phyloP scores from a whole-genome alignment of 2,888 invertebrate species.

The Melanotus villosus region DNA sequence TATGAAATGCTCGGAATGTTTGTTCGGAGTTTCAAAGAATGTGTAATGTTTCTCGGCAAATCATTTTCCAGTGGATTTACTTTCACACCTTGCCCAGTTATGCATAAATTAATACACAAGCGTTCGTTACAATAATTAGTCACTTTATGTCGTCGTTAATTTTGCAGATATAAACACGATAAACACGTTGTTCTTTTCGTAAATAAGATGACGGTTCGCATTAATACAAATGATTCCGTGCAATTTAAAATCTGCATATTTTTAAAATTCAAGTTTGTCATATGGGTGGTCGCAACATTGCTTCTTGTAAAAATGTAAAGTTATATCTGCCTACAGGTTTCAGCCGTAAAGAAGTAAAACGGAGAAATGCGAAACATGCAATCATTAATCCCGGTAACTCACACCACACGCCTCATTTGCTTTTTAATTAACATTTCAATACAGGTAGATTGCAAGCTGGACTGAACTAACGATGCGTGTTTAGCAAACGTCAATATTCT shows the following conservation, averaged over 20 bases:
- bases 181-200: background rate
- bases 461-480: slow-evolving; percentile 30
- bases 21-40: slow-evolving; percentile 27
- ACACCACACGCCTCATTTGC: slow-evolving; percentile 38
- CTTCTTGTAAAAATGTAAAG: slow-evolving; percentile 39
- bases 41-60: slow-evolving; percentile 25
- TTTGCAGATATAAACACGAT: slow-evolving; percentile 10
- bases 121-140: slow-evolving; percentile 17
- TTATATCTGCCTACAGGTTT: slow-evolving; percentile 40
- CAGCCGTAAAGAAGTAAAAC: slow-evolving; percentile 46
- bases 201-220: background rate
- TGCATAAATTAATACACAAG: slow-evolving; percentile 24
- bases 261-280: slow-evolving; percentile 31
- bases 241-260: slow-evolving; percentile 27
- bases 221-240: slow-evolving; percentile 16
- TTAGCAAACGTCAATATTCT: slow-evolving; percentile 29
- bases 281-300: slow-evolving; percentile 39
- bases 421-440: slow-evolving; percentile 47
- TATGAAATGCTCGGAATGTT: slow-evolving; percentile 29
- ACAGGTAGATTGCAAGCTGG: slow-evolving; percentile 31
- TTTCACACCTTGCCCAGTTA: slow-evolving; percentile 18
- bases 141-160: slow-evolving; percentile 9
- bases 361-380: slow-evolving; percentile 42
- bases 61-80: slow-evolving; percentile 24
- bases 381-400: slow-evolving; percentile 47